A percentile compares a stretch with the other conserved stretches of the same genome.
Evolutionary conservation across 2,888 invertebrate genomes (phyloP).

Genomic region (Dolichopus griseipennis): DNA sequence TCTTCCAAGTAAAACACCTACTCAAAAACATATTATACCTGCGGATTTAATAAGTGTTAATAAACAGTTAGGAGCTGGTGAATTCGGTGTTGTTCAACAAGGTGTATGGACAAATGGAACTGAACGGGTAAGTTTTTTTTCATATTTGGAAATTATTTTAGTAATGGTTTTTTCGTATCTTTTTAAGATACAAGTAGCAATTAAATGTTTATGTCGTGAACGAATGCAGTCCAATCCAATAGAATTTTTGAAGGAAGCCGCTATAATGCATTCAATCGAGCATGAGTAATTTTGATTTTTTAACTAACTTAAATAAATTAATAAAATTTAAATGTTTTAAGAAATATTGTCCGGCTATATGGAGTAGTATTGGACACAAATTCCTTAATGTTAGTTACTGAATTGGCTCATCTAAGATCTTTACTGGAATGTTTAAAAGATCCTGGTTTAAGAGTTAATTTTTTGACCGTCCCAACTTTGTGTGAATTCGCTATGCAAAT

Average conservation of each 20-base stretch:
- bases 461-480: slow-evolving; percentile 77
- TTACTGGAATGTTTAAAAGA: slow-evolving; percentile 93
- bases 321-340: neutral
- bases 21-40: slow-evolving; percentile 79
- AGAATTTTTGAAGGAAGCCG: slow-evolving; percentile 95
- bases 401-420: slow-evolving; percentile 89
- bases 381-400: slow-evolving; percentile 74
- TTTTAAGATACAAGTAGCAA: slow-evolving; percentile 81
- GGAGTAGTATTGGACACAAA: slow-evolving; percentile 94
- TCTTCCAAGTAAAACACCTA: slow-evolving; percentile 41
- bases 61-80: slow-evolving; percentile 91
- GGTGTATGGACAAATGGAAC: slow-evolving; percentile 95
- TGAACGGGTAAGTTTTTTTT: slow-evolving; percentile 58
- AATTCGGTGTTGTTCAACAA: slow-evolving; percentile 97
- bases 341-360: slow-evolving; percentile 88
- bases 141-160: neutral
- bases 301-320: neutral
- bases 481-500: slow-evolving; percentile 95
- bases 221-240: slow-evolving; percentile 93
- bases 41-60: slow-evolving; percentile 87
- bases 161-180: slow-evolving; percentile 11
- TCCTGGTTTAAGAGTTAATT: slow-evolving; percentile 78
- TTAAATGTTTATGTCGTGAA: slow-evolving; percentile 91
- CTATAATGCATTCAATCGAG: slow-evolving; percentile 96
- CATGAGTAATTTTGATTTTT: slow-evolving; percentile 54